These are phyloP conservation scores for Kryphioiulus occultus DNA, from an alignment of 2,888 invertebrate genomes.

Conservation along the genomic window DNA sequence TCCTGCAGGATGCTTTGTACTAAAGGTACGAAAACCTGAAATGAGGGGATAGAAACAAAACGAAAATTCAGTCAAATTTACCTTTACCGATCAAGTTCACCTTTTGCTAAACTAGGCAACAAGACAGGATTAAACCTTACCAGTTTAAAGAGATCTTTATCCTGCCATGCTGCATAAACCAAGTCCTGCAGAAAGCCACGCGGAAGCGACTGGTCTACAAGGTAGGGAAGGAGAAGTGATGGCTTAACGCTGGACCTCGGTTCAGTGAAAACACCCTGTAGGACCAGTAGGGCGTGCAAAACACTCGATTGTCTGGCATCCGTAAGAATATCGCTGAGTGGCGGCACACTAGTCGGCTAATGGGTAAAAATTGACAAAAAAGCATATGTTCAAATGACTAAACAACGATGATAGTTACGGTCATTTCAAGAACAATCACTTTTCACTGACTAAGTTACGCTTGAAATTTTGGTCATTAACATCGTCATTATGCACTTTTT, in stretches of 20 bases:
- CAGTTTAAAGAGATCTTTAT: conserved; percentile 68
- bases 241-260: conserved; percentile 60
- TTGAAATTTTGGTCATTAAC: too few relatives aligned
- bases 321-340: conserved; percentile 73
- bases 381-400: not conserved
- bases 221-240: conserved; percentile 74
- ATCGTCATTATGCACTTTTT: too few relatives aligned
- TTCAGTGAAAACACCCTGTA: conserved; percentile 65
- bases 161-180: conserved; percentile 70
- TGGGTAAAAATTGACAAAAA: conserved; percentile 55
- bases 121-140: conserved; percentile 54
- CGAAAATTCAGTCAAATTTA: too few relatives aligned
- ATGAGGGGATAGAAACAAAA: conserved; percentile 36
- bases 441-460: too few relatives aligned
- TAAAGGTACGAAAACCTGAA: conserved; percentile 71
- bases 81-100: too few relatives aligned
- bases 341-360: conserved; percentile 75
- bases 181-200: conserved; percentile 75
- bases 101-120: not conserved
- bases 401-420: too few relatives aligned
- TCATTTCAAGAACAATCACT: too few relatives aligned
- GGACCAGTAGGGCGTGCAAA: conserved; percentile 68
- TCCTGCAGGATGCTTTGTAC: conserved; percentile 74
- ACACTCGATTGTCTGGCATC: conserved; percentile 70
- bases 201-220: conserved; percentile 75